A percentile compares a stretch with the other conserved stretches of the same genome.
These are phyloP conservation scores for Cryptus armator DNA, from an alignment of 2,888 invertebrate species.

Conservation along the genomic window DNA sequence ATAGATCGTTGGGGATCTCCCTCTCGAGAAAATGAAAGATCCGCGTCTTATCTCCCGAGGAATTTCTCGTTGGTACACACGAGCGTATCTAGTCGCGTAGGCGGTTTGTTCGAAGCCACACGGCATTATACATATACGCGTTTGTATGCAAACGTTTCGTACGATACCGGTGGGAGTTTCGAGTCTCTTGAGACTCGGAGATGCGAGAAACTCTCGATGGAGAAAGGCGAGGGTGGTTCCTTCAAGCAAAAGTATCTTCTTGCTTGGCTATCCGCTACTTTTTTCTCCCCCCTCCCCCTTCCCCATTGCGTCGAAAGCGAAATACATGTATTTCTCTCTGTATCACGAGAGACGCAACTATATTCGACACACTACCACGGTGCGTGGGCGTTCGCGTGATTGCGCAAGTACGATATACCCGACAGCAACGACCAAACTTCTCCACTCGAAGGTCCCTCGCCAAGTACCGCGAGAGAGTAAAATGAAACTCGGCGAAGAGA, in stretches of 20 bases:
- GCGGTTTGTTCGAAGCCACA: conserved; percentile 50
- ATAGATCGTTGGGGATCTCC: neutral
- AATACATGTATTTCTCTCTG: neutral
- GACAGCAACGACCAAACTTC: conserved; percentile 7
- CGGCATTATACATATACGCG: neutral
- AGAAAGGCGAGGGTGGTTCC: conserved; percentile 28
- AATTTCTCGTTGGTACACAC: conserved; percentile 54
- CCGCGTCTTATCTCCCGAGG: conserved; percentile 41
- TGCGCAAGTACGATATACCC: conserved; percentile 31
- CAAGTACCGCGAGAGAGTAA: conserved; percentile 1
- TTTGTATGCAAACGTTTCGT: neutral
- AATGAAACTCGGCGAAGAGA: conserved; percentile 2
- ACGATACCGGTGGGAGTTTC: conserved; percentile 32
- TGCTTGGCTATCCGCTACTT: neutral
- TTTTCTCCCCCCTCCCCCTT: neutral
- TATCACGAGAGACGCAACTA: neutral
- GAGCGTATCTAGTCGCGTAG: conserved; percentile 38
- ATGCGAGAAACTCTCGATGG: conserved; percentile 1
- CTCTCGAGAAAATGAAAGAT: conserved; percentile 11
- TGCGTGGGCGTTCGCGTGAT: conserved; percentile 41
- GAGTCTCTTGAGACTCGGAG: neutral
- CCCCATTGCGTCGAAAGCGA: too few species aligned
- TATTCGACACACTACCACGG: conserved; percentile 26
- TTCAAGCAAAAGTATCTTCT: neutral
- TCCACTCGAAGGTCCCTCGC: conserved; percentile 22